Percentiles rank a stretch among this genome's conserved stretches.
These are phyloP conservation scores for Ctenosaura bakeri DNA, from an alignment of 2,797 vertebrate species.

Conservation along the genomic window DNA sequence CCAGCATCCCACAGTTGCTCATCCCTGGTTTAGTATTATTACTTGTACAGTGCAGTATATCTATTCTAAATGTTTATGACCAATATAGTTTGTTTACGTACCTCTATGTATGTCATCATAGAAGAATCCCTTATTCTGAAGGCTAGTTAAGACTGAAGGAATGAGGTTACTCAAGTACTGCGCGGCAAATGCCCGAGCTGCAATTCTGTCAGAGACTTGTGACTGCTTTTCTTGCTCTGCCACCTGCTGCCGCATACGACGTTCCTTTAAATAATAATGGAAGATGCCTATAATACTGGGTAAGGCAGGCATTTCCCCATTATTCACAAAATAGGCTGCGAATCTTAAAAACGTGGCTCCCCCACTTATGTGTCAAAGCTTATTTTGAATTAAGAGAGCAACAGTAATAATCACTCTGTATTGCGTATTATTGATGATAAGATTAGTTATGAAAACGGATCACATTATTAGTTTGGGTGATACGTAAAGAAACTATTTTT, in stretches of 20 bases:
- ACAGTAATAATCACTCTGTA: not conserved
- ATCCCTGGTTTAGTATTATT: too few relatives aligned
- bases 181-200: constrained; percentile 86
- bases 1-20: too few relatives aligned
- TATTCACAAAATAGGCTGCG: not conserved
- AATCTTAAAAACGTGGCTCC: constrained; percentile 29
- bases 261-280: constrained; percentile 79
- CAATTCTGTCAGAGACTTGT: constrained; percentile 89
- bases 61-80: not conserved
- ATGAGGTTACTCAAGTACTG: constrained; percentile 88
- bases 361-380: too few relatives aligned
- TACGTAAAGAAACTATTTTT: not conserved
- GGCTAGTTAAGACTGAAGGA: constrained; percentile 85
- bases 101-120: constrained; percentile 91
- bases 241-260: constrained; percentile 85
- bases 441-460: not conserved
- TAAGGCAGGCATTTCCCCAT: constrained; percentile 26
- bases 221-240: constrained; percentile 81
- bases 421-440: not conserved
- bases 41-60: too few relatives aligned
- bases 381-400: not conserved
- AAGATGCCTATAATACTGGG: constrained; percentile 8
- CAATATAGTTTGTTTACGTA: constrained; percentile 63
- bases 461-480: not conserved
- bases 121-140: constrained; percentile 89